Conservation (phyloP, 2,797 vertebrate genomes). For the Podargus strigoides region DNA sequence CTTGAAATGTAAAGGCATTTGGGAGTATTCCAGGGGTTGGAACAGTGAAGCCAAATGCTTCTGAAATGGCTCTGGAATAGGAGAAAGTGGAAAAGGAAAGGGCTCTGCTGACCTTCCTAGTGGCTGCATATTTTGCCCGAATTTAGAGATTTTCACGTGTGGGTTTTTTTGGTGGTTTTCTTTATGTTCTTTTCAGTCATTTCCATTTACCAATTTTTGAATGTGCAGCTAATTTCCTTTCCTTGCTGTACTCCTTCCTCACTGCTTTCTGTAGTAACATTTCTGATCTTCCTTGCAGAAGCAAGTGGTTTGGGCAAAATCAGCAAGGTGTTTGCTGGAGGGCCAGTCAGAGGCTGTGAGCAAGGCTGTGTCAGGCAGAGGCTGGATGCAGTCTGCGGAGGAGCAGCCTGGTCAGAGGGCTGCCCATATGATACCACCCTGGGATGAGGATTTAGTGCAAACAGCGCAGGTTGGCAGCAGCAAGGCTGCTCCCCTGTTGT, state of each 20-base stretch:
- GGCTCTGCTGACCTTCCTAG: neutral
- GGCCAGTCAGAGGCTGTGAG: neutral
- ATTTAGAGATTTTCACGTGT: neutral
- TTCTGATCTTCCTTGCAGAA: neutral
- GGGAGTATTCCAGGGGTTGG: neutral
- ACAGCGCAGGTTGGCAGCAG: neutral
- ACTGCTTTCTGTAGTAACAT: neutral
- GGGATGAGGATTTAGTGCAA: too few relatives aligned
- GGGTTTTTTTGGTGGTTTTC: neutral
- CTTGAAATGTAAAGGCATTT: neutral
- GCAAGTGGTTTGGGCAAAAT: neutral
- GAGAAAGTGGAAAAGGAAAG: neutral
- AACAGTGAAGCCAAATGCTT: neutral
- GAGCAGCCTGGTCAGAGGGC: neutral
- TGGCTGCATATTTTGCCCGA: neutral
- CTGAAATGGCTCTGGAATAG: neutral
- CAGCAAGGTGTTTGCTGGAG: neutral
- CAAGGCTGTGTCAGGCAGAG: neutral
- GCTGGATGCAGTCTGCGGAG: neutral
- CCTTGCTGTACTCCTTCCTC: neutral
- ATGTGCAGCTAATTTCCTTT: neutral
- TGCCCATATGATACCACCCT: accelerated
- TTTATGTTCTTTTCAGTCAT: neutral
- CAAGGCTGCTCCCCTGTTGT: neutral
- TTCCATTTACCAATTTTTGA: neutral